Evolutionary conservation across 2,113 vertebrate genomes (phyloP).

Genomic region (Datnioides undecimradiatus): DNA sequence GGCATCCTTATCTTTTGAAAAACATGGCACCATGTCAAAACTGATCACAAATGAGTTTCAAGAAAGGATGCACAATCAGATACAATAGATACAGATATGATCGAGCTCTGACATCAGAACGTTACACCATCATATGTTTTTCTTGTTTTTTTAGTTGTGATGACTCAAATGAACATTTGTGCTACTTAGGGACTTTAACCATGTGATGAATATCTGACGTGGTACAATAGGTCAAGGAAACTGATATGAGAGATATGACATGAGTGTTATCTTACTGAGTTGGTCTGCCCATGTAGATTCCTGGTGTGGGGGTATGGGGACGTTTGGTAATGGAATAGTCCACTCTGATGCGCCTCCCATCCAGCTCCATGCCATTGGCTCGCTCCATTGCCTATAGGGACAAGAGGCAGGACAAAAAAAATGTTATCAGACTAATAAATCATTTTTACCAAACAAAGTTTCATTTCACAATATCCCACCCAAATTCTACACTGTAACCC

Average conservation of each 20-base stretch:
- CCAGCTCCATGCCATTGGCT: conserved; percentile 95
- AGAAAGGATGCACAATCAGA: neutral
- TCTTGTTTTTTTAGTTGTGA: neutral
- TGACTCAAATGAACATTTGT: neutral
- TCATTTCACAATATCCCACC: conserved; percentile 17
- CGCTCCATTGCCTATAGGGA: conserved; percentile 92
- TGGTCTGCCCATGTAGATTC: conserved; percentile 95
- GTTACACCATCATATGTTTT: neutral
- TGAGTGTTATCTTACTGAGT: conserved; percentile 85
- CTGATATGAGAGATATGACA: neutral
- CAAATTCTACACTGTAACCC: neutral
- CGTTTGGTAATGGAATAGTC: conserved; percentile 97
- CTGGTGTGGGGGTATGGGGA: conserved; percentile 93
- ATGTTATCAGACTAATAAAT: conserved; percentile 10
- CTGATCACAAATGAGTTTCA: neutral
- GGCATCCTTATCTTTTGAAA: neutral
- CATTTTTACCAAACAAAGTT: neutral
- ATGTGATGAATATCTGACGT: neutral
- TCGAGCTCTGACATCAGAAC: neutral
- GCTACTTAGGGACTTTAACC: neutral
- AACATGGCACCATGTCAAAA: neutral
- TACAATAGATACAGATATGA: neutral
- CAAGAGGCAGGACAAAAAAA: conserved; percentile 10
- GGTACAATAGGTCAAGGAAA: neutral
- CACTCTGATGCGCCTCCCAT: conserved; percentile 92